Evolutionary conservation across 2,888 invertebrate species (phyloP).

Genomic region (Formica aserva): DNA sequence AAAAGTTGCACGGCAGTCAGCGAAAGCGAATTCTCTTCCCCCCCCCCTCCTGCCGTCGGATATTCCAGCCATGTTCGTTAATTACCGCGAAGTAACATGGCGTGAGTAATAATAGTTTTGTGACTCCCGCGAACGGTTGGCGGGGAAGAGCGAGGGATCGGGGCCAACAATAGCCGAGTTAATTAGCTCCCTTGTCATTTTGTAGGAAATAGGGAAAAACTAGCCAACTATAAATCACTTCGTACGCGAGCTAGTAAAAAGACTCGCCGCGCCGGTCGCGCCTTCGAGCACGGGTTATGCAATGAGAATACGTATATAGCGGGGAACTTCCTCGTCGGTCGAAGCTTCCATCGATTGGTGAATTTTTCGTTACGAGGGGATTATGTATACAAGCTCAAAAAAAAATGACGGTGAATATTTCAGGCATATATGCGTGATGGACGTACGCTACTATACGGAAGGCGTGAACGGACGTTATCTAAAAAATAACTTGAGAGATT

Average conservation of each 20-base stretch:
- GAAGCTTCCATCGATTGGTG: constrained; percentile 14
- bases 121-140: constrained; percentile 65
- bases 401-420: constrained; percentile 27
- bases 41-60: constrained; percentile 69
- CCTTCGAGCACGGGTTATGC: constrained; percentile 36
- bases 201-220: constrained; percentile 79
- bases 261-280: constrained; percentile 68
- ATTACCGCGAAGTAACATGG: constrained; percentile 76
- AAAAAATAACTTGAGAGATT: neutral
- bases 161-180: constrained; percentile 82
- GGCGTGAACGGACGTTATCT: neutral
- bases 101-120: constrained; percentile 82
- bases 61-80: constrained; percentile 78
- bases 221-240: constrained; percentile 81
- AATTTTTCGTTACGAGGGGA: constrained; percentile 12
- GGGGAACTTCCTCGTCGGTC: constrained; percentile 25
- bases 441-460: neutral
- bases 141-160: constrained; percentile 42
- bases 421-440: neutral
- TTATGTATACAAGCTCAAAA: neutral
- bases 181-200: constrained; percentile 84
- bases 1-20: constrained; percentile 54
- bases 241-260: constrained; percentile 69
- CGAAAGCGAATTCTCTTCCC: constrained; percentile 52
- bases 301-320: constrained; percentile 33